Percentiles rank a stretch among this genome's conserved stretches.
Conservation (phyloP, 2,113 vertebrate species). For the Gnathonemus echidnorhynchus region DNA sequence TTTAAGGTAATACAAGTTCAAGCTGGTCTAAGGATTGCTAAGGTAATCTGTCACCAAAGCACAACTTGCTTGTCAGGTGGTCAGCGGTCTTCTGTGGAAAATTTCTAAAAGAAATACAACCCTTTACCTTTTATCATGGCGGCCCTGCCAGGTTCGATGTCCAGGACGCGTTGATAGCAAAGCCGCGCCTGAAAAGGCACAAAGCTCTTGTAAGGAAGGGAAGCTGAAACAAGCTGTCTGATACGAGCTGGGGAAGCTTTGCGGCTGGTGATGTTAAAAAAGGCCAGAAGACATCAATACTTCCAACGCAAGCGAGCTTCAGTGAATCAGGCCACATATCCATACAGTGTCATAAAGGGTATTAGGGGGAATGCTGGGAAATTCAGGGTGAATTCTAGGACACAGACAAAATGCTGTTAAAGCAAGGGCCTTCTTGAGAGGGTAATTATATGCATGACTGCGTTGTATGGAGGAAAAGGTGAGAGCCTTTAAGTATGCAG, state of each 20-base stretch:
- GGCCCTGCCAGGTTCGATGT: slow-evolving; percentile 49
- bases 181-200: slow-evolving; percentile 48
- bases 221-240: background rate
- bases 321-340: background rate
- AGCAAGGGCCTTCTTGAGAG: background rate
- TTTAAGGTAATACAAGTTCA: background rate
- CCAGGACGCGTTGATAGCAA: slow-evolving; percentile 56
- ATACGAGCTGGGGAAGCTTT: background rate
- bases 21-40: background rate
- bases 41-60: background rate
- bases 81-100: background rate
- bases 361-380: background rate
- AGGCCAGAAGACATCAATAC: background rate
- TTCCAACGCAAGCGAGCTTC: background rate
- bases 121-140: slow-evolving; percentile 57
- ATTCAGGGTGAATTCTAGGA: background rate
- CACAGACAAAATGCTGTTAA: background rate
- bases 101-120: background rate
- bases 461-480: background rate
- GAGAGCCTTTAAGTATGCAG: background rate
- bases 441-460: background rate
- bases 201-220: background rate
- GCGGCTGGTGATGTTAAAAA: background rate
- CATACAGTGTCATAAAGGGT: background rate
- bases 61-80: background rate